Conservation (phyloP, 2,888 invertebrate species). For the Agrochola macilenta region DNA sequence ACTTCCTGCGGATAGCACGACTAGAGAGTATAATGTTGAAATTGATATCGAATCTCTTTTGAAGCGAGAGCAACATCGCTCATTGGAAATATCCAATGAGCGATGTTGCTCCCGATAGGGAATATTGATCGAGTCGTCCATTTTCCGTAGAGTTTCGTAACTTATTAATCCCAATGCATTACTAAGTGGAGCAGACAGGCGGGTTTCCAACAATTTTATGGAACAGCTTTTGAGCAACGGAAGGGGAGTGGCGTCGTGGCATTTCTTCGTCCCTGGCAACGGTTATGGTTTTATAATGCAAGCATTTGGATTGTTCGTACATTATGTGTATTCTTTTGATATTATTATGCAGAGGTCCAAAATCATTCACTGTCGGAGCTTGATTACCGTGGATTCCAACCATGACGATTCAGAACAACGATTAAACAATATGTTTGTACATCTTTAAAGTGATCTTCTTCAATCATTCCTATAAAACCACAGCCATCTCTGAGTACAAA, state of each 20-base stretch:
- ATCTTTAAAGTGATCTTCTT: slow-evolving; percentile 2
- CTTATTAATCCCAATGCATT: slow-evolving; percentile 35
- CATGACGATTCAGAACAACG: slow-evolving; percentile 7
- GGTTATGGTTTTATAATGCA: slow-evolving; percentile 2
- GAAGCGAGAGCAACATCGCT: too few relatives aligned
- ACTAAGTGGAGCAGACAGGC: slow-evolving; percentile 31
- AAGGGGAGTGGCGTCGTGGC: slow-evolving; percentile 8
- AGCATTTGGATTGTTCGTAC: not conserved
- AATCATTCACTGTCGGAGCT: not conserved
- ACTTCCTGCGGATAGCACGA: slow-evolving; percentile 44
- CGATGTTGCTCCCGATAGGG: not conserved
- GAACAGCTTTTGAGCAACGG: slow-evolving; percentile 8
- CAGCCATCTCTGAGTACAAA: slow-evolving; percentile 9
- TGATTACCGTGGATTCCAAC: not conserved
- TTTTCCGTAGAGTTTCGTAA: slow-evolving; percentile 5
- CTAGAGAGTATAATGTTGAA: not conserved
- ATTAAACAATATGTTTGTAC: slow-evolving; percentile 7
- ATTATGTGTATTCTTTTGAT: not conserved
- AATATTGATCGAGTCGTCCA: slow-evolving; percentile 38
- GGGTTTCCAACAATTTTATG: slow-evolving; percentile 25
- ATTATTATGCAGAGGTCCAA: not conserved
- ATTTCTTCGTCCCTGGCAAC: slow-evolving; percentile 31
- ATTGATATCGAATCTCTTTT: not conserved
- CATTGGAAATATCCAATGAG: slow-evolving; percentile 1
- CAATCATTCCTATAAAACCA: slow-evolving; percentile 6